Evolutionary conservation across 2,888 invertebrate species (phyloP).

Genomic region (Fragum fragum): DNA sequence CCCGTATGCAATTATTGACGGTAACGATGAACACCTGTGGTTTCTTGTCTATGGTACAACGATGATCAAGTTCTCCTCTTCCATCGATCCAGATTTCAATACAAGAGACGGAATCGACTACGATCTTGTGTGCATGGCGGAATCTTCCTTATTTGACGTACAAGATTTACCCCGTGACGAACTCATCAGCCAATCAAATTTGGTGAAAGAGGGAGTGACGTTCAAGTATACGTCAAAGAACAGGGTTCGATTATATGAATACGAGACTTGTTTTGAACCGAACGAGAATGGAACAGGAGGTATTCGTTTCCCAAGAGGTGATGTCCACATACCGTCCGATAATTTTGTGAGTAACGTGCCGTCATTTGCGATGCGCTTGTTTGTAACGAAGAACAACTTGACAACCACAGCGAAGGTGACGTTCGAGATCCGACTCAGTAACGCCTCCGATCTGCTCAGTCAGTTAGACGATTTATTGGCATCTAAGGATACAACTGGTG

Average conservation of each 20-base stretch:
- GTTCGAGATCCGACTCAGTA: conserved; percentile 69
- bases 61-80: conserved; percentile 75
- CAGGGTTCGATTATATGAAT: conserved; percentile 75
- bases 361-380: conserved; percentile 77
- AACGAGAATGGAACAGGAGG: conserved; percentile 61
- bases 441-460: conserved; percentile 62
- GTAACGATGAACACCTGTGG: conserved; percentile 72
- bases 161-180: conserved; percentile 40
- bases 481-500: conserved; percentile 68
- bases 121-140: conserved; percentile 80
- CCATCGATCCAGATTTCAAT: conserved; percentile 79
- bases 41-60: conserved; percentile 77
- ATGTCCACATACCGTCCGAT: conserved; percentile 76
- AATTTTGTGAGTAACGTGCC: conserved; percentile 72
- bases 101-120: conserved; percentile 78
- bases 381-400: conserved; percentile 75
- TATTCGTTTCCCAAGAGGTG: conserved; percentile 71
- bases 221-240: conserved; percentile 74
- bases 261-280: conserved; percentile 72
- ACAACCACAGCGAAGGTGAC: conserved; percentile 57
- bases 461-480: conserved; percentile 66
- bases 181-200: conserved; percentile 61
- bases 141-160: conserved; percentile 58
- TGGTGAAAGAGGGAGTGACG: conserved; percentile 71
- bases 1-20: conserved; percentile 75